Conservation (phyloP, 2,797 vertebrate species). For the Alosa sapidissima region DNA sequence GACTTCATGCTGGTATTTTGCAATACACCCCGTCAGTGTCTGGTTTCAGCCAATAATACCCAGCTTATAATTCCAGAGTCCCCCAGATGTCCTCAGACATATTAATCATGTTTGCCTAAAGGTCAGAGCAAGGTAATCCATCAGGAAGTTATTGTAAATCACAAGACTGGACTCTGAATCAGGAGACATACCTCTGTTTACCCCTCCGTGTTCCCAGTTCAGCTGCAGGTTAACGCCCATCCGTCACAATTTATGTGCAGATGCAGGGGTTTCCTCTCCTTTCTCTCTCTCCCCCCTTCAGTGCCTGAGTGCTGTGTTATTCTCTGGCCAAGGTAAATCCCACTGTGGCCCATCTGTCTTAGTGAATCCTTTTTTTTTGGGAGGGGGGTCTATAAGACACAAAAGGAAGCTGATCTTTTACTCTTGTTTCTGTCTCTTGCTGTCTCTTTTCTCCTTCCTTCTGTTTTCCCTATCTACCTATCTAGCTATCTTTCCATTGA, state of each 20-base stretch:
- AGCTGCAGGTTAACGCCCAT: conserved; percentile 61
- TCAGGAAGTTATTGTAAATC: conserved; percentile 83
- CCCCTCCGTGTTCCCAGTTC: conserved; percentile 54
- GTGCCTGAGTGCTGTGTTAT: neutral
- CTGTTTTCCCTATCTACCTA: neutral
- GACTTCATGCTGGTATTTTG: conserved; percentile 69
- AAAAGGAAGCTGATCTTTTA: neutral
- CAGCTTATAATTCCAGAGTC: conserved; percentile 84
- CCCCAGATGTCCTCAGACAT: conserved; percentile 93
- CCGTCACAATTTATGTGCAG: conserved; percentile 57
- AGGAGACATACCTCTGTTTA: conserved; percentile 51
- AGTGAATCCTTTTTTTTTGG: neutral
- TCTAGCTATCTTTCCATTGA: too few species aligned
- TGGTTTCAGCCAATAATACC: conserved; percentile 82
- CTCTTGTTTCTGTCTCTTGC: neutral
- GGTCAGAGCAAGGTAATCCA: conserved; percentile 90
- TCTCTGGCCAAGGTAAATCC: conserved; percentile 6
- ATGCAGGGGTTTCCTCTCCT: neutral
- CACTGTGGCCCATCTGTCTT: conserved; percentile 1
- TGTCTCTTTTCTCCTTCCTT: neutral
- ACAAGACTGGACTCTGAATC: conserved; percentile 63
- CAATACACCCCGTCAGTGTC: conserved; percentile 75
- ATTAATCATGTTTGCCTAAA: conserved; percentile 87
- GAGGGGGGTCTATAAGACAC: neutral
- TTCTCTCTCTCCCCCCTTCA: neutral